Evolutionary conservation across 2,113 vertebrate genomes (phyloP).

Genomic region (Prolemur simus): DNA sequence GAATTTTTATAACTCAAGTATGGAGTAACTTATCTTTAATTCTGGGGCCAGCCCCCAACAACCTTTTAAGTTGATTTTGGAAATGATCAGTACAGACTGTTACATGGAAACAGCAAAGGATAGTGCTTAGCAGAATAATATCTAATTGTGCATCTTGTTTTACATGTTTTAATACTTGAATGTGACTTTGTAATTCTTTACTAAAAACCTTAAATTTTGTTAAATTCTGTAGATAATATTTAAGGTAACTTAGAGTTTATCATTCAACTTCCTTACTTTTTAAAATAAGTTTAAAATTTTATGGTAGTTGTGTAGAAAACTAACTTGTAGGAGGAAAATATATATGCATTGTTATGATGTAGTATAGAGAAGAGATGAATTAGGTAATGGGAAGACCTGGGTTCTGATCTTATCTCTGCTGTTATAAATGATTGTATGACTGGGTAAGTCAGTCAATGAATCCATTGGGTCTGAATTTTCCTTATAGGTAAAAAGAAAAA

Average conservation of each 20-base stretch:
- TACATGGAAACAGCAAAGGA: not conserved
- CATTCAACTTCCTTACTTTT: not conserved
- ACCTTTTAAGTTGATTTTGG: conserved; percentile 7
- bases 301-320: conserved; percentile 9
- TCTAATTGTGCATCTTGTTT: not conserved
- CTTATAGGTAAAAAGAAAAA: conserved; percentile 16
- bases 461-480: conserved; percentile 1
- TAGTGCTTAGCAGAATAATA: not conserved
- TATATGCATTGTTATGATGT: not conserved
- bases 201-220: conserved; percentile 5
- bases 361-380: not conserved
- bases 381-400: not conserved
- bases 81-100: not conserved
- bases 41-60: not conserved
- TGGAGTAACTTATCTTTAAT: not conserved
- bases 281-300: not conserved
- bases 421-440: conserved; percentile 13
- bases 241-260: not conserved
- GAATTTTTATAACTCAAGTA: not conserved
- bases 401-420: conserved; percentile 12
- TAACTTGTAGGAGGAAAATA: not conserved
- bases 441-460: not conserved
- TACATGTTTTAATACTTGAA: not conserved
- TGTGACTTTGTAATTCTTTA: conserved; percentile 22
- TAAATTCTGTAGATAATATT: conserved; percentile 3